Percentiles rank a stretch among this genome's conserved stretches.
Evolutionary conservation across 2,888 invertebrate genomes (phyloP).

Genomic region (Metacarcinus magister): DNA sequence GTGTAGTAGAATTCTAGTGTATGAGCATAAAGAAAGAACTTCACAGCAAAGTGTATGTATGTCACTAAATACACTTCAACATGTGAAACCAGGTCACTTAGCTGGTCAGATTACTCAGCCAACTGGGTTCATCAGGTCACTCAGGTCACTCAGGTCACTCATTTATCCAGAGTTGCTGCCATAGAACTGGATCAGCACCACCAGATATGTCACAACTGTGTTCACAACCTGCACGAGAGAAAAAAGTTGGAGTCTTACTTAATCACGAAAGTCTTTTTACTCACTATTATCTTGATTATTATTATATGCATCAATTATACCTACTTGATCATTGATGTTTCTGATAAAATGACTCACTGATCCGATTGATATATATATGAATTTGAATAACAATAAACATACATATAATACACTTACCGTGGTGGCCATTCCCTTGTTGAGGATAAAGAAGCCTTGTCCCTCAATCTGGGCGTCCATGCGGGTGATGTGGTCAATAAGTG

Average conservation of each 20-base stretch:
- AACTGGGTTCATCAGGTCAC: no score
- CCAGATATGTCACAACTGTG: slow-evolving; percentile 81
- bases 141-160: neutral
- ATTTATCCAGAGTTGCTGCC: slow-evolving; percentile 67
- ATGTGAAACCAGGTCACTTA: neutral
- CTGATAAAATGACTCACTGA: neutral
- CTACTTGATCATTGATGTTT: neutral
- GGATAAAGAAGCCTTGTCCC: slow-evolving; percentile 80
- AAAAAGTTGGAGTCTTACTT: neutral
- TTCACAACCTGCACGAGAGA: slow-evolving; percentile 80
- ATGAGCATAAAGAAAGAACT: neutral
- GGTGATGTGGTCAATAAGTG: slow-evolving; percentile 80
- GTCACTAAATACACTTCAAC: neutral
- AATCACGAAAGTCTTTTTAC: neutral
- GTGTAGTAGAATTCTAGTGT: neutral
- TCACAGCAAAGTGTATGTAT: neutral
- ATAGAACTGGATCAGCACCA: slow-evolving; percentile 82
- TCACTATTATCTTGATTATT: no score
- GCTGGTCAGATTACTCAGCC: no score
- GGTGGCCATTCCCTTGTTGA: slow-evolving; percentile 82
- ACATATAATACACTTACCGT: slow-evolving; percentile 72
- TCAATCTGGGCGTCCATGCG: slow-evolving; percentile 82
- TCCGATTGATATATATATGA: neutral
- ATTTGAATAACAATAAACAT: neutral
- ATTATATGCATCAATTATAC: no score